These are phyloP conservation scores for Amphiprion clarkii DNA, from an alignment of 2,797 vertebrate genomes.

Conservation along the genomic window DNA sequence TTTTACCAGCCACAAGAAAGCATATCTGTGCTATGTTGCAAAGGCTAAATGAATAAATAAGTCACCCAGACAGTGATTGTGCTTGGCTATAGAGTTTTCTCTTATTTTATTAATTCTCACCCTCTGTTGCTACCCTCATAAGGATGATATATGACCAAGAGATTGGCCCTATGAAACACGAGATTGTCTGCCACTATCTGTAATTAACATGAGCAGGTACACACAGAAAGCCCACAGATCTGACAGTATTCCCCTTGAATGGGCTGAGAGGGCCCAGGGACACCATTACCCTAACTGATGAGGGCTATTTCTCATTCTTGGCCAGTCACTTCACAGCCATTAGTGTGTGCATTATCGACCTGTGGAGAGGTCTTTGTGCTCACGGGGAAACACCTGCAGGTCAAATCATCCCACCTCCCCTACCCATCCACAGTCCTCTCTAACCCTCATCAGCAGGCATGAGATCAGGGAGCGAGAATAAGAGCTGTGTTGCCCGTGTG, in stretches of 20 bases:
- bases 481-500: slow-evolving; percentile 51
- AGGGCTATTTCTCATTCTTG: slow-evolving; percentile 85
- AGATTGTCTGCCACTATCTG: slow-evolving; percentile 74
- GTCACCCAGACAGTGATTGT: slow-evolving; percentile 28
- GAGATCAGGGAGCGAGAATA: slow-evolving; percentile 66
- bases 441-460: slow-evolving; percentile 81
- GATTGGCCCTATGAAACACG: slow-evolving; percentile 70
- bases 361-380: slow-evolving; percentile 79
- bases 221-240: slow-evolving; percentile 72
- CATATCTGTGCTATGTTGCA: slow-evolving; percentile 37
- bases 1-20: slow-evolving; percentile 43
- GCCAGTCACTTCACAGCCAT: slow-evolving; percentile 84
- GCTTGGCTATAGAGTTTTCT: slow-evolving; percentile 49
- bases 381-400: slow-evolving; percentile 83
- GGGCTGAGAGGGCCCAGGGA: slow-evolving; percentile 82
- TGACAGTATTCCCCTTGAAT: slow-evolving; percentile 82
- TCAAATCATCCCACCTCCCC: slow-evolving; percentile 75
- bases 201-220: slow-evolving; percentile 85
- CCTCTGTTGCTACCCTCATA: slow-evolving; percentile 54
- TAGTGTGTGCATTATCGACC: slow-evolving; percentile 86
- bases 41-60: slow-evolving; percentile 53
- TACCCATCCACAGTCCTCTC: slow-evolving; percentile 57
- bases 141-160: slow-evolving; percentile 73
- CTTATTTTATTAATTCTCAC: slow-evolving; percentile 63
- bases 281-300: slow-evolving; percentile 88